Conservation (phyloP, 2,797 vertebrate species). For the Myotis myotis region DNA sequence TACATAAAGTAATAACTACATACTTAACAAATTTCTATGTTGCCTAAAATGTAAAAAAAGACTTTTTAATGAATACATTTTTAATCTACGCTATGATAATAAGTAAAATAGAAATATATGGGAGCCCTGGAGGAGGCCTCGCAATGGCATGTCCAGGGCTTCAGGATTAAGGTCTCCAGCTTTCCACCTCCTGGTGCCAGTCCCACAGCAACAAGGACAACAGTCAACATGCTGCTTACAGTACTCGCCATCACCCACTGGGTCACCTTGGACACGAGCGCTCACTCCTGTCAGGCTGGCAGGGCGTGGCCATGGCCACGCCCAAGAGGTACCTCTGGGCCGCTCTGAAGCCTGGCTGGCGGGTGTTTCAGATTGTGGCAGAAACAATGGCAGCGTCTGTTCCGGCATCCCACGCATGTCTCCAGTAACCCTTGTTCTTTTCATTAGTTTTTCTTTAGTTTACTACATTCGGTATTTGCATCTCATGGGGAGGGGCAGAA, state of each 20-base stretch:
- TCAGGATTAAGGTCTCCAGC: neutral
- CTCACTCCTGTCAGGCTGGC: neutral
- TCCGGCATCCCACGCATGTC: neutral
- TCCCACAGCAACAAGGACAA: neutral
- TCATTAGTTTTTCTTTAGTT: too few relatives aligned
- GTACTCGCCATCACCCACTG: neutral
- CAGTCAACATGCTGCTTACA: neutral
- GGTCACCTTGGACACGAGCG: neutral
- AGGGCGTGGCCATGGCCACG: neutral
- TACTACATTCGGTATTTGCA: too few relatives aligned
- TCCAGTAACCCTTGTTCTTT: neutral
- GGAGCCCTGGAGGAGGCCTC: too few relatives aligned
- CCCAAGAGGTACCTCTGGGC: neutral
- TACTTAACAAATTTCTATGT: too few relatives aligned
- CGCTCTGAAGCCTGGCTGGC: neutral
- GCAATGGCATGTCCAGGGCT: neutral
- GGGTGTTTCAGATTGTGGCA: neutral
- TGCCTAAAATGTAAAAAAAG: too few relatives aligned
- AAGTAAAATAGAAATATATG: too few relatives aligned
- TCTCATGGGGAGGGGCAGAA: too few relatives aligned
- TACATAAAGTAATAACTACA: too few relatives aligned
- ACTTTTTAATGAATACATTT: too few relatives aligned
- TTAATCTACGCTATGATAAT: too few relatives aligned
- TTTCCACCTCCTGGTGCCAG: neutral
- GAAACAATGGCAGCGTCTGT: neutral